Evolutionary conservation across 2,797 vertebrate species (phyloP), one percentile per base, ranked within the genome.

Genomic region (Ciconia nigra): DNA sequence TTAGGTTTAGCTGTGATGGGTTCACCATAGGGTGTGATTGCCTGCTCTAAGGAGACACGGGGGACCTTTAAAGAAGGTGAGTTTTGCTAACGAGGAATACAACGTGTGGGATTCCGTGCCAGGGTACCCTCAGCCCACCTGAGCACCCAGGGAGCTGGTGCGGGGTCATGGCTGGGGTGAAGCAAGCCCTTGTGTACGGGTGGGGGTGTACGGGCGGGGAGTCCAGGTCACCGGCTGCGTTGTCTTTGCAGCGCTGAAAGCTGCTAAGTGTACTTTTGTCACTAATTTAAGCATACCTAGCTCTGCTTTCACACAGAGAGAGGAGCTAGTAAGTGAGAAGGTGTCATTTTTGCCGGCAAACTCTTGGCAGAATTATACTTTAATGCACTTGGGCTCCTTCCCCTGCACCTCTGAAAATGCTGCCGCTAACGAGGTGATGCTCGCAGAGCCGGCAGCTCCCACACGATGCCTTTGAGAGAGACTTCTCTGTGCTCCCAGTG

Each of bases 191-290:
- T 57, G 10, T 57, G 16, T 39, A 22, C 0, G 2, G 19, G 29
- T 21, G 54, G 31, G 1, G 12, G 21, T 1, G 1, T 28, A 44
- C 1, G 0, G 25, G 7, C n/a, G n/a, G 21, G 7, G 16, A 77
- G 44, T 70, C 24, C 51, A 72, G 47, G 26, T n/a, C 42, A 81
- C 39, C 0, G 7, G 15, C 25, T 1, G 0, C 3, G 0, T 44
- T 67, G 41, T 21, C n/a, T 74, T 41, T 0, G 1, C 29, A 15
- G 57, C 1, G 2, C 35, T 69, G 57, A 76, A 66, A 88, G 35
- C 19, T 0, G 0, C 41, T n/a, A 52, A 66, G 80, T 15, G 6
- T 35, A 15, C 33, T 66, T 89, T 33, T 93, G 20, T 70, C 51
- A n/a, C 51, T 80, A 44, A n/a, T 72, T 72, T 31, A 41, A 72